These are phyloP conservation scores for Mustela lutreola DNA, from an alignment of 2,113 vertebrate species.

Conservation along the genomic window DNA sequence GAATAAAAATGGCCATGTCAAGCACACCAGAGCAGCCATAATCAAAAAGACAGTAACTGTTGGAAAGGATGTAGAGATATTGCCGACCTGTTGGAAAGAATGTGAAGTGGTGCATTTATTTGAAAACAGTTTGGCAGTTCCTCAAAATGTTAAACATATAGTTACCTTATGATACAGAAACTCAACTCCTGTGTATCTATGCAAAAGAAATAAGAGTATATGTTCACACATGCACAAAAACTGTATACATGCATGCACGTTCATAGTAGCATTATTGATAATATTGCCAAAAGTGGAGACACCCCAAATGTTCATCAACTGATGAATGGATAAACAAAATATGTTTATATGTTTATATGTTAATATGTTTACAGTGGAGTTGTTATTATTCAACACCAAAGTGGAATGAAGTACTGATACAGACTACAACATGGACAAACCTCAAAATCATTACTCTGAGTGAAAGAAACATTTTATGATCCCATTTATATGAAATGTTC, in stretches of 20 bases:
- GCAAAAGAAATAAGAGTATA: neutral
- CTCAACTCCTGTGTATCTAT: neutral
- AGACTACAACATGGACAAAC: neutral
- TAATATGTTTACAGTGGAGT: neutral
- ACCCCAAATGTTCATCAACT: neutral
- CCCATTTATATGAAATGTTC: too few species aligned
- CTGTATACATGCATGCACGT: neutral
- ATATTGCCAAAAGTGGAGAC: neutral
- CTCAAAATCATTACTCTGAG: neutral
- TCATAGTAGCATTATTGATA: neutral
- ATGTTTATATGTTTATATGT: too few species aligned
- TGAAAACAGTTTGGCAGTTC: neutral
- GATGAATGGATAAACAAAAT: neutral
- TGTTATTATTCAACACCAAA: constrained; percentile 19
- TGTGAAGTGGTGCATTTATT: neutral
- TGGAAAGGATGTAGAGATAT: neutral
- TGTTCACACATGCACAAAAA: neutral
- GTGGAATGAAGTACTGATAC: neutral
- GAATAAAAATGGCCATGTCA: neutral
- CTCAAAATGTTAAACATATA: neutral
- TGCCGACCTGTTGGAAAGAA: neutral
- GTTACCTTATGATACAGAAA: neutral
- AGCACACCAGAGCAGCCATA: neutral
- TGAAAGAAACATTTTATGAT: neutral
- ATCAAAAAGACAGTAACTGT: neutral